A percentile compares a stretch with the other conserved stretches of the same genome.
These are phyloP conservation scores for Xanthorhoe spadicearia DNA, from an alignment of 2,888 invertebrate species.

Conservation along the genomic window DNA sequence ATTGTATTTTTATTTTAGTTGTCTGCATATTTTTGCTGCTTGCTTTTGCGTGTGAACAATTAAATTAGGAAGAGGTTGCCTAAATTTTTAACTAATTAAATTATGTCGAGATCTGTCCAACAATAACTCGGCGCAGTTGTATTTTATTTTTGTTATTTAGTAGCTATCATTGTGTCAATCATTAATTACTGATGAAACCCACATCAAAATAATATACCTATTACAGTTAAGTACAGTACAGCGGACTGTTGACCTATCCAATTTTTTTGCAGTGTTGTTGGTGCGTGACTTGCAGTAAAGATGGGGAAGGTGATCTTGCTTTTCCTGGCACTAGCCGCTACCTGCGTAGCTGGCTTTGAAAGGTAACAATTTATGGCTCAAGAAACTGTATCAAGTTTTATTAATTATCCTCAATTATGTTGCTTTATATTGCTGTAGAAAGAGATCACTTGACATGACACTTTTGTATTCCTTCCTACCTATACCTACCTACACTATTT, in stretches of 20 bases:
- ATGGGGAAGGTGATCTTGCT: constrained; percentile 62
- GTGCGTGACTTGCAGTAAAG: constrained; percentile 58
- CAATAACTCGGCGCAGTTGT: too few relatives aligned
- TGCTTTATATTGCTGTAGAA: too few relatives aligned
- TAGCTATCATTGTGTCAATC: background rate
- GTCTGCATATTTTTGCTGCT: background rate
- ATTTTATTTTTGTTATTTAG: too few relatives aligned
- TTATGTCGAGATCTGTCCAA: too few relatives aligned
- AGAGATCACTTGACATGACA: too few relatives aligned
- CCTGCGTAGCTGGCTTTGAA: constrained; percentile 60
- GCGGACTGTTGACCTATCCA: background rate
- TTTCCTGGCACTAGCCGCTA: constrained; percentile 59
- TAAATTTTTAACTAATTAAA: background rate
- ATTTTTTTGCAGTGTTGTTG: constrained; percentile 13
- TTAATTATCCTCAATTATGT: too few relatives aligned
- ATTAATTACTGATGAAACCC: too few relatives aligned
- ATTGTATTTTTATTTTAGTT: too few relatives aligned
- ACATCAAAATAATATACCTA: too few relatives aligned
- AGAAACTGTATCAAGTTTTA: background rate
- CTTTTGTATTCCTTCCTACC: too few relatives aligned
- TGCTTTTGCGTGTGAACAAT: background rate
- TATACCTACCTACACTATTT: too few relatives aligned
- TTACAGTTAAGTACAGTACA: background rate
- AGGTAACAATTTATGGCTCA: constrained; percentile 53
- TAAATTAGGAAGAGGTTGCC: background rate